Evolutionary conservation across 2,113 vertebrate species (phyloP).

Genomic region (Rhizomys pruinosus): DNA sequence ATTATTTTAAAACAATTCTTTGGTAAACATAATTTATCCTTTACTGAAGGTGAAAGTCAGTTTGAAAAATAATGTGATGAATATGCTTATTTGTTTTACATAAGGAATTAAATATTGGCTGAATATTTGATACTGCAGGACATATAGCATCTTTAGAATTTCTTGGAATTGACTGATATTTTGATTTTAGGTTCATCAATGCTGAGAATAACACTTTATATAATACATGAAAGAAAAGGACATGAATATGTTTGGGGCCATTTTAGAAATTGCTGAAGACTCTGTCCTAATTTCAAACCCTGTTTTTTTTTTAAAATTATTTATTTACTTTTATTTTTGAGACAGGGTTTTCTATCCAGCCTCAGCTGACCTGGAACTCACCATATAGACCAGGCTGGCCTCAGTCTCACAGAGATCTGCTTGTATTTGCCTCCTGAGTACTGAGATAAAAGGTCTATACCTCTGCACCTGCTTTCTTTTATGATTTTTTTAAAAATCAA

Average conservation of each 20-base stretch:
- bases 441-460: no score
- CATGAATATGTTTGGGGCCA: neutral
- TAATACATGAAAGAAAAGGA: neutral
- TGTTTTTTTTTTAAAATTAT: no score
- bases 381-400: no score
- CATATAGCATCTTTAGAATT: neutral
- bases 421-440: no score
- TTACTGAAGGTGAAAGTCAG: neutral
- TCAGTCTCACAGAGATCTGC: no score
- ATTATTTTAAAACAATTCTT: neutral
- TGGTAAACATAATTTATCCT: no score
- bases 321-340: no score
- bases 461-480: no score
- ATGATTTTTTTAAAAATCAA: neutral
- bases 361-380: no score
- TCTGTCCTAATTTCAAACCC: neutral
- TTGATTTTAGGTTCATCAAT: neutral
- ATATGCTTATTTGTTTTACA: neutral
- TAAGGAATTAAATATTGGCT: neutral
- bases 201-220: neutral
- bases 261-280: neutral
- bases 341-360: no score
- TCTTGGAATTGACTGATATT: neutral
- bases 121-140: neutral
- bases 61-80: neutral